phyloP scores from a whole-genome alignment of 2,113 vertebrate species.

The Lepus europaeus region DNA sequence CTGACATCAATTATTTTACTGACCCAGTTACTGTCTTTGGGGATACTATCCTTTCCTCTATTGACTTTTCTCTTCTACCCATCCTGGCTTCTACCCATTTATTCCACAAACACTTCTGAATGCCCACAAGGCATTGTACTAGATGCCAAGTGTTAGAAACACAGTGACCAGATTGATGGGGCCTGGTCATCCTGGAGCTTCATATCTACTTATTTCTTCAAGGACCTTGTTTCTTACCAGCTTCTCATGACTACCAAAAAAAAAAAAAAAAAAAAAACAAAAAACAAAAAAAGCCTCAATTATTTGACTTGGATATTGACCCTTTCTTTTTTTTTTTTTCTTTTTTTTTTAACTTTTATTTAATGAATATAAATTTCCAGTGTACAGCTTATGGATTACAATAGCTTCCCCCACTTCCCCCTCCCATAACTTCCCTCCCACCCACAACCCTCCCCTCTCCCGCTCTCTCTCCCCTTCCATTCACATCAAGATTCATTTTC shows the following conservation, averaged over 20 bases:
- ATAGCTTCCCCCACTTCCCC: no score
- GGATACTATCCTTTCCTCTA: not conserved
- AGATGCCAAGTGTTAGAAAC: not conserved
- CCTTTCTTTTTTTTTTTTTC: no score
- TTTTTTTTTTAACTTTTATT: no score
- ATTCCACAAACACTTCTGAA: not conserved
- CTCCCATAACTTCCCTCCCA: no score
- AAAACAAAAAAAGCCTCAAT: no score
- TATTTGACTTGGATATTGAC: not conserved
- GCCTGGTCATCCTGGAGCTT: not conserved
- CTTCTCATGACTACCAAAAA: not conserved
- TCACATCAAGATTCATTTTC: no score
- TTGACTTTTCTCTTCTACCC: slow-evolving; percentile 26
- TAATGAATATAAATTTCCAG: no score
- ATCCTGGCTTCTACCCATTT: slow-evolving; percentile 4
- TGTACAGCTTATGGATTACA: no score
- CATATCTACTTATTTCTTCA: not conserved
- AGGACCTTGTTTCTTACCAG: not conserved
- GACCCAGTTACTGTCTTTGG: not conserved
- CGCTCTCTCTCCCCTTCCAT: no score
- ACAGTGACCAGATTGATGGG: not conserved
- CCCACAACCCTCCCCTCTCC: no score
- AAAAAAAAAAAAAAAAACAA: not conserved
- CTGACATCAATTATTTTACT: slow-evolving; percentile 32
- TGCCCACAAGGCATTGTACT: not conserved